A percentile compares a stretch with the other conserved stretches of the same genome.
These are phyloP conservation scores for Rynchops niger DNA, from an alignment of 2,113 vertebrate genomes.

Conservation along the genomic window DNA sequence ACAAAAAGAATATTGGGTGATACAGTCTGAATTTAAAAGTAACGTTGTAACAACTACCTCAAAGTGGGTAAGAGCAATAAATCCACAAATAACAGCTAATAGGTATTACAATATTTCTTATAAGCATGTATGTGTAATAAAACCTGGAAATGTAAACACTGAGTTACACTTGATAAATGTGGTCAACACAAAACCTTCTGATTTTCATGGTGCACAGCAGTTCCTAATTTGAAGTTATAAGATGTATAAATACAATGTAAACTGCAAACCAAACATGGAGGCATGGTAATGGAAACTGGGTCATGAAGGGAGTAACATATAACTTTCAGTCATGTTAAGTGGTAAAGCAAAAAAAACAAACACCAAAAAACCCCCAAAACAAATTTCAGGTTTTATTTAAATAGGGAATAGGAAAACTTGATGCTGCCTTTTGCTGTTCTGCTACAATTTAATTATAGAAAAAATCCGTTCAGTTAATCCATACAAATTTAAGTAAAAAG, in stretches of 20 bases:
- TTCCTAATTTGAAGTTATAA: background rate
- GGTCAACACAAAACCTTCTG: background rate
- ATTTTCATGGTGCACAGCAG: background rate
- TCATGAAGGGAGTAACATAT: accelerated
- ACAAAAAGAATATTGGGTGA: background rate
- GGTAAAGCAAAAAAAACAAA: background rate
- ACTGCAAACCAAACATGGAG: background rate
- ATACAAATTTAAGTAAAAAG: background rate
- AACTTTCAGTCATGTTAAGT: background rate
- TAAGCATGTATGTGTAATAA: background rate
- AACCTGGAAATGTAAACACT: background rate
- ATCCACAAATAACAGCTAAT: background rate
- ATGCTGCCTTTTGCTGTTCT: background rate
- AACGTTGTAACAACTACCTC: background rate
- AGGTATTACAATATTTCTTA: background rate
- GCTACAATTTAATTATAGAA: background rate
- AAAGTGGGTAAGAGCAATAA: background rate
- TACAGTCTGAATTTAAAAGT: background rate
- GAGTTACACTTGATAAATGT: background rate
- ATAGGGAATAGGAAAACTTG: background rate
- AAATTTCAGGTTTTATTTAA: background rate
- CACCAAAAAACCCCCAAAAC: background rate
- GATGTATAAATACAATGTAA: background rate
- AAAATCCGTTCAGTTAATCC: background rate
- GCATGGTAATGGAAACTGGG: background rate